Percentiles rank a stretch among this genome's conserved stretches.
Evolutionary conservation across 2,113 vertebrate species (phyloP).

Genomic region (Phaethornis superciliosus): DNA sequence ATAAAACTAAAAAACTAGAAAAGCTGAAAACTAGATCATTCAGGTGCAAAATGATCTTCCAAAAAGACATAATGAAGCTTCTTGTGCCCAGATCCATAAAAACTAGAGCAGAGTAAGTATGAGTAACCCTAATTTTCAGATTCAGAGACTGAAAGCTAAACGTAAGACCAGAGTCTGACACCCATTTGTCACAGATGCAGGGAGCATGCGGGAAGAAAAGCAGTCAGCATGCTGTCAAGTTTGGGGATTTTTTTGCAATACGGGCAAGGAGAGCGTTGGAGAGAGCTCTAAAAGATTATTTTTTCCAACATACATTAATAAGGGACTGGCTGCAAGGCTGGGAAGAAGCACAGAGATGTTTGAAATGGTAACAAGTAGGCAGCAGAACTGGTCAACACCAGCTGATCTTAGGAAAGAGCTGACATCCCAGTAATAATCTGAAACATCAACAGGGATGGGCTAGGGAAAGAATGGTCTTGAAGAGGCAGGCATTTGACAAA

Average conservation of each 20-base stretch:
- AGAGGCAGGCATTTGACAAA: not conserved
- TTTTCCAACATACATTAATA: not conserved
- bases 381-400: not conserved
- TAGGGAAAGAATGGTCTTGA: not conserved
- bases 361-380: not conserved
- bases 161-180: not conserved
- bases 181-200: not conserved
- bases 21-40: not conserved
- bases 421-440: not conserved
- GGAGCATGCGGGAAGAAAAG: slow-evolving; percentile 5
- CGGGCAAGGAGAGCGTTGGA: not conserved
- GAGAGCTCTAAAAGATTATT: not conserved
- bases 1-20: not conserved
- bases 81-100: not conserved
- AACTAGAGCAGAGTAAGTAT: not conserved
- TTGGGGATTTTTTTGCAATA: not conserved
- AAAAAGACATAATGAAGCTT: not conserved
- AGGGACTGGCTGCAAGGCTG: not conserved
- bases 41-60: not conserved
- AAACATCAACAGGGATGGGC: not conserved
- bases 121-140: not conserved
- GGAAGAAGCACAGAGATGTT: not conserved
- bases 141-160: not conserved
- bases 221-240: not conserved
- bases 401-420: not conserved